These are phyloP conservation scores for Ophiothrix spiculata DNA, from an alignment of 35 echinoderm and acorn worm species.

Conservation along the genomic window DNA sequence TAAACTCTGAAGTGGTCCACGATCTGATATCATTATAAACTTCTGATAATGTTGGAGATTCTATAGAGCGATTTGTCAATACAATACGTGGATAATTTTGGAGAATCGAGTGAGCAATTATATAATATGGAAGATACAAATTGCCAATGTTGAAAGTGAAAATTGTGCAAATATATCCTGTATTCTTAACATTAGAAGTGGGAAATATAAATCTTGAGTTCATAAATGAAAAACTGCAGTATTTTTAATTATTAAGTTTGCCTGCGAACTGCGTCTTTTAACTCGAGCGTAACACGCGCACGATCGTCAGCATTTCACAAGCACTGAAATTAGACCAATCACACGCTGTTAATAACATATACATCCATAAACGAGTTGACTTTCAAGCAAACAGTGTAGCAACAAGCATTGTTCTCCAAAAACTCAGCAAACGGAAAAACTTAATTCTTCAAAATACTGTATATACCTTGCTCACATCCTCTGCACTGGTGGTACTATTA, in stretches of 20 bases:
- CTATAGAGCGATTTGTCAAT: too few species aligned
- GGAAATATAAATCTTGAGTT: neutral
- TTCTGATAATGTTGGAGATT: too few species aligned
- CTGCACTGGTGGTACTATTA: neutral
- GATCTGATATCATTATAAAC: too few species aligned
- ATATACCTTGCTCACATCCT: constrained; percentile 17
- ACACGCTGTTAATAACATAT: neutral
- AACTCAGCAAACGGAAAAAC: neutral
- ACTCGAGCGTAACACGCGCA: neutral
- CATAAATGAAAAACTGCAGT: neutral
- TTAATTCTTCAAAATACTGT: neutral
- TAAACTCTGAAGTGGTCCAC: too few species aligned
- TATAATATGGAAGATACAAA: too few species aligned
- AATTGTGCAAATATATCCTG: too few species aligned
- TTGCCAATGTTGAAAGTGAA: too few species aligned
- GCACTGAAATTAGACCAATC: neutral
- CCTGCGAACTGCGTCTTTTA: too few species aligned
- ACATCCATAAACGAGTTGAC: neutral
- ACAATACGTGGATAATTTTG: too few species aligned
- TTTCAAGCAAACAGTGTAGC: neutral
- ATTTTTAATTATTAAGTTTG: too few species aligned
- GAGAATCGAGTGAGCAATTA: too few species aligned
- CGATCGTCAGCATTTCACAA: neutral
- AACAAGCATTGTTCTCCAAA: neutral
- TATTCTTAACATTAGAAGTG: too few species aligned